Evolutionary conservation across 2,797 vertebrate genomes (phyloP).

Genomic region (Allobates femoralis): DNA sequence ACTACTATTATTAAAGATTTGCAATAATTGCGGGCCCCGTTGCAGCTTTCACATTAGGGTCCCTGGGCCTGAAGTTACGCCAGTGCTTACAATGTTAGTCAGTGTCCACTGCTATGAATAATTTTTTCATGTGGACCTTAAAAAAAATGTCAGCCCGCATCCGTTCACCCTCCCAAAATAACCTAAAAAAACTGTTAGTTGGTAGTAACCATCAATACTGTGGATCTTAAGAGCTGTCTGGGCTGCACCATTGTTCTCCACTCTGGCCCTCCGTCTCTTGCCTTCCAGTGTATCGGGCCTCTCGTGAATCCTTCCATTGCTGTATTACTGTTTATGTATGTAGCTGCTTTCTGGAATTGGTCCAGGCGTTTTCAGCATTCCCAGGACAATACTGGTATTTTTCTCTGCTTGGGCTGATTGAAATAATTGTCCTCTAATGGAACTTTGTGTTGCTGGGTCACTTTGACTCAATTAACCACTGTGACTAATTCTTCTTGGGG

Average conservation of each 20-base stretch:
- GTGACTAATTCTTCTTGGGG: not conserved
- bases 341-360: conserved; percentile 8
- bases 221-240: too few relatives aligned
- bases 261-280: not conserved
- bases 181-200: too few relatives aligned
- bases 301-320: not conserved
- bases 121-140: too few relatives aligned
- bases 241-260: not conserved
- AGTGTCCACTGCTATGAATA: too few relatives aligned
- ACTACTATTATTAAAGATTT: too few relatives aligned
- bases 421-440: conserved; percentile 28
- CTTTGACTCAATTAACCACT: conserved; percentile 20
- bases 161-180: too few relatives aligned
- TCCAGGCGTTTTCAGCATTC: conserved; percentile 36
- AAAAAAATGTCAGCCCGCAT: too few relatives aligned
- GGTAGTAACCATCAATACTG: too few relatives aligned
- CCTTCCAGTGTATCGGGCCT: not conserved
- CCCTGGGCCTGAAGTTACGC: too few relatives aligned
- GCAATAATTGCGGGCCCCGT: too few relatives aligned
- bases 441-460: conserved; percentile 18
- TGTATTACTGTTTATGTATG: not conserved
- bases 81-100: too few relatives aligned
- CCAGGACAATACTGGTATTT: conserved; percentile 47
- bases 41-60: too few relatives aligned
- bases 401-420: conserved; percentile 33